phyloP scores from a whole-genome alignment of 37 sponge, comb jelly and placozoan genomes.

The Diacarnus erythraeanus region DNA sequence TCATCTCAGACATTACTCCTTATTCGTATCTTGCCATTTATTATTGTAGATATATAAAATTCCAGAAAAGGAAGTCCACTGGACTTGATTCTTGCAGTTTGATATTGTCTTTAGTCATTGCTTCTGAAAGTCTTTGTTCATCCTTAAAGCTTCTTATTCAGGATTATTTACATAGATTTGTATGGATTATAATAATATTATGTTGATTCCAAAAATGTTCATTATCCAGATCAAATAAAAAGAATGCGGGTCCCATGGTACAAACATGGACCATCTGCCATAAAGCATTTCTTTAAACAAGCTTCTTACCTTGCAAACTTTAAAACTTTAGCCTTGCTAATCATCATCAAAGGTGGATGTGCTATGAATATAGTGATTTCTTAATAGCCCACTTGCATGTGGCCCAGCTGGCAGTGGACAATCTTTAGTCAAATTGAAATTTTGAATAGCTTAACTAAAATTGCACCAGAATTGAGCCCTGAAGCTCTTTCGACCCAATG shows the following conservation, averaged over 20 bases:
- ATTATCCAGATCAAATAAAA: slow-evolving; percentile 53
- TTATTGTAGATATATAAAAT: slow-evolving; percentile 54
- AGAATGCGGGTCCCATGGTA: slow-evolving; percentile 39
- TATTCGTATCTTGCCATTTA: slow-evolving; percentile 17
- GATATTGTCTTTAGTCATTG: slow-evolving; percentile 19
- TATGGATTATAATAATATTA: slow-evolving; percentile 26
- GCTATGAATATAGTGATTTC: slow-evolving; percentile 21
- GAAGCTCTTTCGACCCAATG: not conserved
- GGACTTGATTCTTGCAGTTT: slow-evolving; percentile 46
- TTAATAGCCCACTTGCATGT: slow-evolving; percentile 15
- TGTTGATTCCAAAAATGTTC: slow-evolving; percentile 36
- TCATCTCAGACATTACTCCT: slow-evolving; percentile 49
- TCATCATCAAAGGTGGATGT: slow-evolving; percentile 43
- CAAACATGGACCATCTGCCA: slow-evolving; percentile 48
- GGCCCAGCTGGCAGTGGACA: slow-evolving; percentile 1
- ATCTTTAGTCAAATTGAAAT: not conserved
- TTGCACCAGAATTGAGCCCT: not conserved
- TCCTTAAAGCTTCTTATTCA: slow-evolving; percentile 41
- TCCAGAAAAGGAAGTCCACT: slow-evolving; percentile 44
- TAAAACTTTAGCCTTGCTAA: slow-evolving; percentile 44
- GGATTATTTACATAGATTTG: slow-evolving; percentile 19
- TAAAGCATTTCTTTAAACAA: slow-evolving; percentile 40
- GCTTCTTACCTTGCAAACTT: slow-evolving; percentile 40
- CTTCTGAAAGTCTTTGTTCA: slow-evolving; percentile 24
- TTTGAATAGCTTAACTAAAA: not conserved